Evolutionary conservation across 1,140 invertebrate genomes (phyloP).

Genomic region (Bombus superbus): DNA sequence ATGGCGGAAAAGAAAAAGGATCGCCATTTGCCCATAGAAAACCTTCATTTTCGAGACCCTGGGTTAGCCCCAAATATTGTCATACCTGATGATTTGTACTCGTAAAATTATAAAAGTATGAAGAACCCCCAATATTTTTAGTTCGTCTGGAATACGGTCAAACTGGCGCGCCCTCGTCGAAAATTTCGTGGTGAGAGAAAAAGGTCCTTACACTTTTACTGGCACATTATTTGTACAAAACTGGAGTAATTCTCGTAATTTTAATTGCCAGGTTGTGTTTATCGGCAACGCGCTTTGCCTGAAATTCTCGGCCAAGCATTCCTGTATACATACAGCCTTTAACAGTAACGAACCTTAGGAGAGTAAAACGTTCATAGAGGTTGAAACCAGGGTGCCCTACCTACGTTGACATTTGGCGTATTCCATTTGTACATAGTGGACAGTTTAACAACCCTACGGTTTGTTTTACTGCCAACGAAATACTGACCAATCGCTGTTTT

Average conservation of each 20-base stretch:
- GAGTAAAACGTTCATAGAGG: neutral
- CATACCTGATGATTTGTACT: conserved; percentile 61
- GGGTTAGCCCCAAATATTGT: neutral
- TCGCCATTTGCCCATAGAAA: neutral
- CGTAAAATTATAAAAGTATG: conserved; percentile 59
- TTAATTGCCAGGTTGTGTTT: conserved; percentile 45
- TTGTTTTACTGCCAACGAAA: conserved; percentile 56
- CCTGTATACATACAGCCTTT: neutral
- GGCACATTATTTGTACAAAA: conserved; percentile 48
- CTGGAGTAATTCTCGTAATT: conserved; percentile 52
- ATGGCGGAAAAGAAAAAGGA: too few species aligned
- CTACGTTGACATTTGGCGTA: neutral
- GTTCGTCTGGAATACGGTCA: neutral
- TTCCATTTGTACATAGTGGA: neutral
- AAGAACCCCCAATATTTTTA: conserved; percentile 17
- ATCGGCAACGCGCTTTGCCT: neutral
- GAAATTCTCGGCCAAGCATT: neutral
- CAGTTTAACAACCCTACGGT: neutral
- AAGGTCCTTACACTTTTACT: conserved; percentile 14
- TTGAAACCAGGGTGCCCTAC: neutral
- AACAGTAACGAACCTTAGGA: neutral
- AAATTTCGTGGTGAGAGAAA: neutral
- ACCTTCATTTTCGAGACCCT: too few species aligned
- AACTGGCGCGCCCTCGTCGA: neutral
- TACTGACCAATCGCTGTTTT: conserved; percentile 24